phyloP scores from a whole-genome alignment of 2,888 invertebrate species.

The Ernsta delagoae region DNA sequence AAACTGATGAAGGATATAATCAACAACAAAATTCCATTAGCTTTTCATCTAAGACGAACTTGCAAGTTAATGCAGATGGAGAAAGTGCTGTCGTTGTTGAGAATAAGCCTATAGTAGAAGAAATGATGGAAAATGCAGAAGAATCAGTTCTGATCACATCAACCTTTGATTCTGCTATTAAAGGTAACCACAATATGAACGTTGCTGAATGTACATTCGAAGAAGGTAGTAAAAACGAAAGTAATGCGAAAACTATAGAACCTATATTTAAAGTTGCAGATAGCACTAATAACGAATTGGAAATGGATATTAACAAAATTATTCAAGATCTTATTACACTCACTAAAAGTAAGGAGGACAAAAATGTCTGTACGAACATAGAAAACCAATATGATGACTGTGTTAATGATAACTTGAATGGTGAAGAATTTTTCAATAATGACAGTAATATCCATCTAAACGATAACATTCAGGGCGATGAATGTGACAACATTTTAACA shows the following conservation, averaged over 20 bases:
- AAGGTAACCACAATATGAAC: background rate
- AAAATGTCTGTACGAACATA: background rate
- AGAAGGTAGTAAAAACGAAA: background rate
- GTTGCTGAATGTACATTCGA: background rate
- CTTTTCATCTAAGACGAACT: background rate
- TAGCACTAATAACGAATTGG: background rate
- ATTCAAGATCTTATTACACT: constrained; percentile 4
- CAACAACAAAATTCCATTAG: background rate
- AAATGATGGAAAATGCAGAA: no score
- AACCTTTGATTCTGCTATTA: background rate
- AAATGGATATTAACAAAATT: background rate
- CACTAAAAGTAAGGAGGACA: background rate
- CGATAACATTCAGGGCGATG: background rate
- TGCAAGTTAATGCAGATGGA: background rate
- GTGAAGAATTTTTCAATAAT: background rate
- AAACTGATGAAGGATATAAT: no score
- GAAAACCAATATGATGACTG: background rate
- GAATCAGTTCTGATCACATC: background rate
- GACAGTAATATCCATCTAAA: background rate
- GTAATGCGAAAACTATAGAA: background rate
- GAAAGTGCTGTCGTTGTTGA: background rate
- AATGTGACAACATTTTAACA: background rate
- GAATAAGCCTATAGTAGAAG: background rate
- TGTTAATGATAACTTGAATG: background rate
- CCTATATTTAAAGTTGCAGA: background rate